Percentiles rank a stretch among this genome's conserved stretches.
These are phyloP conservation scores for Drosophila mojavensis DNA, from an alignment of 1,140 invertebrate genomes.

Conservation along the genomic window DNA sequence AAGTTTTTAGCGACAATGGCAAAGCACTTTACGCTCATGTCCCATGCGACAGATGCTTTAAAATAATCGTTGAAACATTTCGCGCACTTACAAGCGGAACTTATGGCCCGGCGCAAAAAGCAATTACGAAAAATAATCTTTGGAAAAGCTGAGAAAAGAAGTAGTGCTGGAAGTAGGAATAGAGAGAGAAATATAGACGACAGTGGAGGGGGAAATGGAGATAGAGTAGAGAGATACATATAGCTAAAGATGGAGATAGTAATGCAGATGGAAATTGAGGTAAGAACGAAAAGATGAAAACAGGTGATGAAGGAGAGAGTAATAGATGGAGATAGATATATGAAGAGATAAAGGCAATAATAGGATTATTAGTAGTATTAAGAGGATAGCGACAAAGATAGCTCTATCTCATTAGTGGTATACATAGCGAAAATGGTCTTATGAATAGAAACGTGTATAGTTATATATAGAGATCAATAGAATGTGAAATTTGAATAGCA, in stretches of 20 bases:
- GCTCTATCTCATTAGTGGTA: too few species aligned
- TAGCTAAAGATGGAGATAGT: neutral
- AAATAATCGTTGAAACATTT: constrained; percentile 25
- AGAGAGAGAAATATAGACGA: neutral
- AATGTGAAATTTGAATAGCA: too few species aligned
- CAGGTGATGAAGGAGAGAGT: neutral
- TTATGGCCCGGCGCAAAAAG: neutral
- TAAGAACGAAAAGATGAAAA: neutral
- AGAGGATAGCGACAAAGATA: too few species aligned
- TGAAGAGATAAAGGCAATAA: too few species aligned
- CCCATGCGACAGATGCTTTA: constrained; percentile 12
- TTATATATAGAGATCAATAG: neutral
- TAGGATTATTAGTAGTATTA: too few species aligned
- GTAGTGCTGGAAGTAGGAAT: neutral
- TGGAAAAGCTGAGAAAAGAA: neutral
- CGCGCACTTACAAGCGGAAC: neutral
- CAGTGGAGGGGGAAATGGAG: neutral
- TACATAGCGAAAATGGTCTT: too few species aligned
- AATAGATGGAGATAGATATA: neutral
- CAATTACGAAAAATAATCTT: constrained; percentile 1
- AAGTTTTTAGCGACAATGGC: constrained; percentile 26
- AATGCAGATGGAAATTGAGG: neutral
- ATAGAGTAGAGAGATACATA: neutral
- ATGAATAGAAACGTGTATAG: too few species aligned
- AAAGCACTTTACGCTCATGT: constrained; percentile 25